phyloP scores from a whole-genome alignment of 2,797 vertebrate species.

The Sarcoramphus papa region DNA sequence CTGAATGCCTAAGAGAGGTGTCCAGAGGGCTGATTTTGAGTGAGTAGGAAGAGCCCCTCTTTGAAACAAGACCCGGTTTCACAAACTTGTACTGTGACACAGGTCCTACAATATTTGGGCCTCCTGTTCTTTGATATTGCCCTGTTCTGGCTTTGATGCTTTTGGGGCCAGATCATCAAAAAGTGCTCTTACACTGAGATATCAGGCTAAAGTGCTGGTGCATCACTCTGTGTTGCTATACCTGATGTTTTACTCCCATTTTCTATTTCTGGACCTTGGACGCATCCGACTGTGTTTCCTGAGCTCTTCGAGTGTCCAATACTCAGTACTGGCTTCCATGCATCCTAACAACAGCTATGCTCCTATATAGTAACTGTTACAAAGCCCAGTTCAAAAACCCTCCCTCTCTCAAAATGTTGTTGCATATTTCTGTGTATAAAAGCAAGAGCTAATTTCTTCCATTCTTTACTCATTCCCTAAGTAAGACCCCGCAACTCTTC shows the following conservation, averaged over 20 bases:
- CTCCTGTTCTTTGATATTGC: not conserved
- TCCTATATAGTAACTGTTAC: not conserved
- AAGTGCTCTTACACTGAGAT: not conserved
- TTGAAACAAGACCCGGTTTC: not conserved
- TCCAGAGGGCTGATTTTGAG: not conserved
- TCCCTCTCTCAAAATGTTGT: not conserved
- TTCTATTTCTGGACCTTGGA: not conserved
- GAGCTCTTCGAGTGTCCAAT: not conserved
- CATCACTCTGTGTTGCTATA: not conserved
- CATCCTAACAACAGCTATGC: not conserved
- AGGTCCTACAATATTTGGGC: not conserved
- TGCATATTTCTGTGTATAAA: rapidly evolving
- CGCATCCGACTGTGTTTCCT: not conserved
- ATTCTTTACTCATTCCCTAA: not conserved
- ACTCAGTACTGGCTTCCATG: not conserved
- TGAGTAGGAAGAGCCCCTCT: not conserved
- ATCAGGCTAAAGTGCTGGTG: not conserved
- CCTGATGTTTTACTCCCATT: not conserved
- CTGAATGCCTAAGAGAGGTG: not conserved
- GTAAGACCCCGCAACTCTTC: not conserved
- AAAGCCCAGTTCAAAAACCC: not conserved
- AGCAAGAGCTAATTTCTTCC: not conserved
- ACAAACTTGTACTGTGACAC: not conserved
- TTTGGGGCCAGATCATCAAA: not conserved
- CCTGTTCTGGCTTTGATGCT: not conserved